Evolutionary conservation across 2,888 invertebrate species (phyloP).

Genomic region (Lepidocyrtoides sp.): DNA sequence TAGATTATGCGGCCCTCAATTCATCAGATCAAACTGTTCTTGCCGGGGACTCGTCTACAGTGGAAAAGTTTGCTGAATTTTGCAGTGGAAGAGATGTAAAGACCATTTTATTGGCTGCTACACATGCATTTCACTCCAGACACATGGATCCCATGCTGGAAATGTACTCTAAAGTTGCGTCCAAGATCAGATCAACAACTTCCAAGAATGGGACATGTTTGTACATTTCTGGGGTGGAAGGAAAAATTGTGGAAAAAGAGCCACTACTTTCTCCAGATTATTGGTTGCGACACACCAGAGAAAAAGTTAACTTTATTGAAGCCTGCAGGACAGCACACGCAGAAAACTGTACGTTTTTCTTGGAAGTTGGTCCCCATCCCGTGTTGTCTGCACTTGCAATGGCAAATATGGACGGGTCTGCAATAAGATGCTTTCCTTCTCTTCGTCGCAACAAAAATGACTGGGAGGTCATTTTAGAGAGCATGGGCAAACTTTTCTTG

Average conservation of each 20-base stretch:
- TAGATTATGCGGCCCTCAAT: slow-evolving; percentile 80
- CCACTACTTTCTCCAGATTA: background rate
- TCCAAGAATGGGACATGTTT: background rate
- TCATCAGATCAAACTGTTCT: slow-evolving; percentile 75
- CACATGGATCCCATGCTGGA: slow-evolving; percentile 74
- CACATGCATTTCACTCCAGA: slow-evolving; percentile 76
- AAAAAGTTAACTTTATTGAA: slow-evolving; percentile 45
- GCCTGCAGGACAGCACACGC: slow-evolving; percentile 10
- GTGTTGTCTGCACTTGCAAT: slow-evolving; percentile 60
- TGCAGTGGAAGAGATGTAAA: slow-evolving; percentile 24
- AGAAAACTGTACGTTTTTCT: slow-evolving; percentile 11
- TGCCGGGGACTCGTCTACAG: slow-evolving; percentile 54
- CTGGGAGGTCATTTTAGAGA: slow-evolving; percentile 57
- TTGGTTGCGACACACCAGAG: slow-evolving; percentile 36
- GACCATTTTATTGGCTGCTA: slow-evolving; percentile 45
- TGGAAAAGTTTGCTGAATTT: slow-evolving; percentile 34
- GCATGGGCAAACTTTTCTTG: slow-evolving; percentile 53
- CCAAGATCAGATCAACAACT: background rate
- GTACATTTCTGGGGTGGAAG: slow-evolving; percentile 67
- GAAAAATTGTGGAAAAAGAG: slow-evolving; percentile 14
- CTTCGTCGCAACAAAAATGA: slow-evolving; percentile 62
- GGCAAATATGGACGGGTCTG: slow-evolving; percentile 25
- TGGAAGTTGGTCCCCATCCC: slow-evolving; percentile 65
- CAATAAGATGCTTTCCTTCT: slow-evolving; percentile 64
- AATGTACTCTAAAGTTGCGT: slow-evolving; percentile 44